A percentile compares a stretch with the other conserved stretches of the same genome.
Conservation (phyloP, 2,888 invertebrate species). For the Lobophora halterata region DNA sequence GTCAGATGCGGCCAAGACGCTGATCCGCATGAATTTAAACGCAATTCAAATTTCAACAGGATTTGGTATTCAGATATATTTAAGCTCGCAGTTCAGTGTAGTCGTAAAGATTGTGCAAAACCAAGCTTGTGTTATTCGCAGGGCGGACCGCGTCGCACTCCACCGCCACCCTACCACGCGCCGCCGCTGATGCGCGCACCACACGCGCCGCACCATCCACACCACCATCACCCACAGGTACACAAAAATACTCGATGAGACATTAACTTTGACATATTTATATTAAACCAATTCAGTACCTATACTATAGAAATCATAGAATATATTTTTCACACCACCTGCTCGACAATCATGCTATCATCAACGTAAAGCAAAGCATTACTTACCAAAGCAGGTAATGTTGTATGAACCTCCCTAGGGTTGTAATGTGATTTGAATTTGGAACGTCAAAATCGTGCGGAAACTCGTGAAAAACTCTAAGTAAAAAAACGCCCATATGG, state of each 20-base stretch:
- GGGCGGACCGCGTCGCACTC: constrained; percentile 85
- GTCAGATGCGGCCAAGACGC: constrained; percentile 30
- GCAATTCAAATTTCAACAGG: constrained; percentile 23
- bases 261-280: too few relatives aligned
- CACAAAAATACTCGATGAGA: too few relatives aligned
- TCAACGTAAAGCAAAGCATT: too few relatives aligned
- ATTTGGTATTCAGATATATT: constrained; percentile 17
- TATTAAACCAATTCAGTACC: too few relatives aligned
- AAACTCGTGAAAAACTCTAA: too few relatives aligned
- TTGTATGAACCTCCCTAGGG: too few relatives aligned
- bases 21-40: constrained; percentile 36
- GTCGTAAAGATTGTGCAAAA: constrained; percentile 32
- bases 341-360: too few relatives aligned
- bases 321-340: too few relatives aligned
- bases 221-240: constrained; percentile 59
- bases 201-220: constrained; percentile 50
- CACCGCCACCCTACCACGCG: constrained; percentile 89
- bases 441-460: too few relatives aligned
- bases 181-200: constrained; percentile 70
- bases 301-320: too few relatives aligned
- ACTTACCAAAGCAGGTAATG: not conserved
- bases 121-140: constrained; percentile 50
- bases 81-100: constrained; percentile 6
- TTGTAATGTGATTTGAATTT: too few relatives aligned
- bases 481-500: too few relatives aligned